Evolutionary conservation across 2,888 invertebrate species (phyloP).

Genomic region (Smittia aterrima): DNA sequence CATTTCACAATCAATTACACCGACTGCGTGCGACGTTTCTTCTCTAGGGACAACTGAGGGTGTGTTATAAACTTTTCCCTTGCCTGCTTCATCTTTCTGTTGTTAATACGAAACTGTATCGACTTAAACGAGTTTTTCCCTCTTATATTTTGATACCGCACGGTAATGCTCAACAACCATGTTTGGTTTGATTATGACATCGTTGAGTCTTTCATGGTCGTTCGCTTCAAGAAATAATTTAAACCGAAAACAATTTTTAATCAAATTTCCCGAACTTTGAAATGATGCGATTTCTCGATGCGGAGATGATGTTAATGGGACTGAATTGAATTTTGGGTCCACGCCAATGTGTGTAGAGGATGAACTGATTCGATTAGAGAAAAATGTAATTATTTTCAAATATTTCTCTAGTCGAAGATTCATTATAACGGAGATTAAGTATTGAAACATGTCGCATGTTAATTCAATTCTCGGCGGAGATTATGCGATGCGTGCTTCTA

Average conservation of each 20-base stretch:
- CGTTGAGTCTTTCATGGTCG: neutral
- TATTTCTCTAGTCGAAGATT: neutral
- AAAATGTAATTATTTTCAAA: conserved; percentile 4
- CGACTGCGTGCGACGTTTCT: neutral
- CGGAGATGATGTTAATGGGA: neutral
- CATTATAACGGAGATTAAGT: neutral
- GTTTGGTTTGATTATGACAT: neutral
- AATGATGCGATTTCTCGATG: neutral
- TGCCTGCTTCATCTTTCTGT: neutral
- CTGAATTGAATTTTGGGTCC: neutral
- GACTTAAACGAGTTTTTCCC: neutral
- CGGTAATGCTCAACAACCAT: neutral
- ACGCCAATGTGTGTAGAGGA: neutral
- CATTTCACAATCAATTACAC: conserved; percentile 29
- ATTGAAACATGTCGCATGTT: neutral
- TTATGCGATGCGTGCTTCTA: neutral
- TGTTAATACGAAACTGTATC: neutral
- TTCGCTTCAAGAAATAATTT: conserved; percentile 15
- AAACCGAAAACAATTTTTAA: neutral
- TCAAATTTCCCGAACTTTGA: conserved; percentile 3
- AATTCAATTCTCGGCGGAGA: neutral
- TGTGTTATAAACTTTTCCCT: neutral
- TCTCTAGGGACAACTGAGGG: neutral
- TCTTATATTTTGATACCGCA: neutral
- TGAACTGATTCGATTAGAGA: neutral